Evolutionary conservation across 2,113 vertebrate genomes (phyloP).

Genomic region (Dendrocopos noguchii): DNA sequence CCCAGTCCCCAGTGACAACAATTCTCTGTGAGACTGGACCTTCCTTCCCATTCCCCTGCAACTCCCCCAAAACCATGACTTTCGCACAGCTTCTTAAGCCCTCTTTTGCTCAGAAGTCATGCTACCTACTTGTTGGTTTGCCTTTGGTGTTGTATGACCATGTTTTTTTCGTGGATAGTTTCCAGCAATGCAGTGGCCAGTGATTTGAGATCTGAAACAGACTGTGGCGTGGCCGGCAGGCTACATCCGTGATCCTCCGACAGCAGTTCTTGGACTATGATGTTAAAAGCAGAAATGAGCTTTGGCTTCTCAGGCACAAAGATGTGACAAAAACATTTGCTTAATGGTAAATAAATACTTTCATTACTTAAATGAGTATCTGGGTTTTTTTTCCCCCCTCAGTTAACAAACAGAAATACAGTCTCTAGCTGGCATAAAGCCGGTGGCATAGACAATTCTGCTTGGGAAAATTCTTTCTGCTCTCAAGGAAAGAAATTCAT

Average conservation of each 20-base stretch:
- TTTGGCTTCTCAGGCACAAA: neutral
- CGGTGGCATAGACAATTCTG: neutral
- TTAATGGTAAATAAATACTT: neutral
- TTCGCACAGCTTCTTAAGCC: neutral
- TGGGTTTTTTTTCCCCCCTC: neutral
- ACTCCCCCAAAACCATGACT: neutral
- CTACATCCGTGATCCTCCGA: slow-evolving; percentile 93
- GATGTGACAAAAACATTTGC: neutral
- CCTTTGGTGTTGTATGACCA: slow-evolving; percentile 96
- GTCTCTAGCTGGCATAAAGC: neutral
- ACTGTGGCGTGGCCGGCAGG: slow-evolving; percentile 93
- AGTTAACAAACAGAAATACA: neutral
- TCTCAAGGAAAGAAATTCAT: neutral
- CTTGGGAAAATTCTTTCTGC: neutral
- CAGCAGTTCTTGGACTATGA: slow-evolving; percentile 90
- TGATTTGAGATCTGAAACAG: slow-evolving; percentile 97
- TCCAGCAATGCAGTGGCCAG: slow-evolving; percentile 94
- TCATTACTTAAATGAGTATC: neutral
- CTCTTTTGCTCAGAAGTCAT: neutral
- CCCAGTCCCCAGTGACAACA: neutral
- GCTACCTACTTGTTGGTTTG: slow-evolving; percentile 93
- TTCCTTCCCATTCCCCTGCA: neutral
- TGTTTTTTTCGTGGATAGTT: slow-evolving; percentile 98
- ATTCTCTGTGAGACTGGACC: neutral
- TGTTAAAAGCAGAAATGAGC: slow-evolving; percentile 27